phyloP scores from a whole-genome alignment of 2,888 invertebrate species.

The Orthosia incerta region DNA sequence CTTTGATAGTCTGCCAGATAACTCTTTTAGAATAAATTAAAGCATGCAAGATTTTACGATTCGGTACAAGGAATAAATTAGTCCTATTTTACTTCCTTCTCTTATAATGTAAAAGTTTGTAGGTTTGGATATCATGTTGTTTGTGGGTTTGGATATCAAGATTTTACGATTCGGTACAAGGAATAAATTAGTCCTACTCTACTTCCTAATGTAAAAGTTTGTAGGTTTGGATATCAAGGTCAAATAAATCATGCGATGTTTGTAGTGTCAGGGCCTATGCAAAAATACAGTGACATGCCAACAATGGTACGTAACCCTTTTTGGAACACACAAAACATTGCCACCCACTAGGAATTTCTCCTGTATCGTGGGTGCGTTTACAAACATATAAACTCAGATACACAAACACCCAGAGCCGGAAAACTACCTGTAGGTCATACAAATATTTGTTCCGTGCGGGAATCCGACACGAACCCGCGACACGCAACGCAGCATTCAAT shows the following conservation, averaged over 20 bases:
- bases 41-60: slow-evolving; percentile 3
- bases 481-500: too few species aligned
- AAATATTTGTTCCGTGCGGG: too few species aligned
- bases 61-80: neutral
- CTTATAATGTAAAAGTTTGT: neutral
- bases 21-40: slow-evolving; percentile 9
- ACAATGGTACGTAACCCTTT: neutral
- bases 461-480: too few species aligned
- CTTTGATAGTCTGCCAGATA: slow-evolving; percentile 33
- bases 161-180: neutral
- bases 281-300: neutral
- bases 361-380: too few species aligned
- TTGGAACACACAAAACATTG: too few species aligned
- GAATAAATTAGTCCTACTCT: neutral
- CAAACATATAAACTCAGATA: too few species aligned
- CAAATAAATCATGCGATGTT: neutral
- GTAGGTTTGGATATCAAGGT: neutral
- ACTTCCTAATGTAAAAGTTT: neutral
- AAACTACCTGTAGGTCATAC: too few species aligned
- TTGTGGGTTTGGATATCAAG: too few species aligned
- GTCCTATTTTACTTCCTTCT: neutral
- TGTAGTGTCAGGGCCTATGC: neutral
- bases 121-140: too few species aligned
- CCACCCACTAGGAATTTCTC: too few species aligned
- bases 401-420: too few species aligned